A percentile compares a stretch with the other conserved stretches of the same genome.
Conservation (phyloP, 64 coral and sea anemone genomes). For the Stichodactyla mertensii region DNA sequence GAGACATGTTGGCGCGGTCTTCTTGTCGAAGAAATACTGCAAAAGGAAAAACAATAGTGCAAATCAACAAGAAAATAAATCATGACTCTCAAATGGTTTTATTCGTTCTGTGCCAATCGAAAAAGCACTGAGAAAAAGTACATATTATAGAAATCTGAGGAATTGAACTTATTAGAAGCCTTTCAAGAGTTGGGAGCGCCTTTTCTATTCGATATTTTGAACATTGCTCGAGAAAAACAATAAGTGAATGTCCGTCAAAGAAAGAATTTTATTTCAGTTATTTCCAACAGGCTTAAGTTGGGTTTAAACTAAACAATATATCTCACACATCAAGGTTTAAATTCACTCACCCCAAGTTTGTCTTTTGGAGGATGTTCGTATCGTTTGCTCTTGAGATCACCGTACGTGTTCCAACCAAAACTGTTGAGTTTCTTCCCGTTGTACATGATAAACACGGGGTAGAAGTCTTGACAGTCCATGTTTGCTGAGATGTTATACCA, state of each 20-base stretch:
- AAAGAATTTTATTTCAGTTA: no score
- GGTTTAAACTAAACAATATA: no score
- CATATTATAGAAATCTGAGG: no score
- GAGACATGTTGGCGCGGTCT: constrained; percentile 53
- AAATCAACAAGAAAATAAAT: not conserved
- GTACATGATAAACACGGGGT: constrained; percentile 79
- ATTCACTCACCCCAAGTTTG: not conserved
- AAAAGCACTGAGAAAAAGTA: no score
- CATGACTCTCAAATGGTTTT: no score
- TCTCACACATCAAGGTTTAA: not conserved
- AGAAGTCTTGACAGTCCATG: constrained; percentile 85
- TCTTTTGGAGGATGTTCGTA: constrained; percentile 64
- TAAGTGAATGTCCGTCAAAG: no score
- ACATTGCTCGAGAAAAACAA: no score
- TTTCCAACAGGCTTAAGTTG: no score
- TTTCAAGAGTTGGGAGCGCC: no score
- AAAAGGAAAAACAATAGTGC: not conserved
- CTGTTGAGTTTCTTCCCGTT: constrained; percentile 50
- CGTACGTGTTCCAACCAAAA: constrained; percentile 67
- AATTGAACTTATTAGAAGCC: no score
- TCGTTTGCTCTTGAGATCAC: constrained; percentile 40
- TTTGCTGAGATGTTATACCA: constrained; percentile 86
- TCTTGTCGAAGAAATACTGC: constrained; percentile 52
- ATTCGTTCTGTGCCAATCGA: no score
- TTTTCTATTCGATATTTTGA: no score